Base-by-base conservation (phyloP, 2,113 vertebrate genomes). In the Sylvilagus bachmani region DNA sequence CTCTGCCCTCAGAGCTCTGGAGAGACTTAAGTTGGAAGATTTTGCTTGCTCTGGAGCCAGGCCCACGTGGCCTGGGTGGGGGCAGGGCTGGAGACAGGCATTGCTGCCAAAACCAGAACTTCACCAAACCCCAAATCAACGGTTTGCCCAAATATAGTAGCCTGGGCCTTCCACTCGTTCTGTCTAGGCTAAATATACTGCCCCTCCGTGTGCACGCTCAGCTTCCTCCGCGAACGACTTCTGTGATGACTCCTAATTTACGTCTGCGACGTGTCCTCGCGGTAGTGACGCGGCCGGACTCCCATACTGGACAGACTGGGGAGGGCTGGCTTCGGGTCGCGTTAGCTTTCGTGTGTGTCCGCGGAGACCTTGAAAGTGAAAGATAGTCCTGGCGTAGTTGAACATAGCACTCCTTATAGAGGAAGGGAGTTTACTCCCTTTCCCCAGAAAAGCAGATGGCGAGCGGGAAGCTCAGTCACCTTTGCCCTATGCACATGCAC, bases 121-220 rank as follows among this genome's bases (percentile, higher is more conserved):
- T 71, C 31, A 79, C 92, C 75, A 94, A 96, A 77, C 95, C 96
- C 86, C 88, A 94, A 78, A 89, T 97, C 95, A 85, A 66, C 1
- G 0, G 88, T 92, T 95, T 97, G 90, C 90, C 95, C 97, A 96
- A 96, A 96, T 97, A 95, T 79, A 95, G 90, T 82, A 51, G 71
- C 51, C 51, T 82, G 10, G 78, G 71, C 95, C 89, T 92, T 90
- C 70, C 27, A 33, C 62, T 36, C 49, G 0, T 70, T 38, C 2
- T n/a, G 78, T 88, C 70, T 70, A 92, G 95, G 75, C 96, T 95
- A 97, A 96, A 93, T 96, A 96, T 90, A 96, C 36, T 27, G 58
- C 36, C 81, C 78, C 66, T 84, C 31, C 71, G 82, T 38, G 33
- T 79, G 94, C 78, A 71, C 44, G 64, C 71, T 66, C 71, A 10